These are phyloP conservation scores for Halichondria panicea DNA, from an alignment of 37 sponge, comb jelly and placozoan species.

Conservation along the genomic window DNA sequence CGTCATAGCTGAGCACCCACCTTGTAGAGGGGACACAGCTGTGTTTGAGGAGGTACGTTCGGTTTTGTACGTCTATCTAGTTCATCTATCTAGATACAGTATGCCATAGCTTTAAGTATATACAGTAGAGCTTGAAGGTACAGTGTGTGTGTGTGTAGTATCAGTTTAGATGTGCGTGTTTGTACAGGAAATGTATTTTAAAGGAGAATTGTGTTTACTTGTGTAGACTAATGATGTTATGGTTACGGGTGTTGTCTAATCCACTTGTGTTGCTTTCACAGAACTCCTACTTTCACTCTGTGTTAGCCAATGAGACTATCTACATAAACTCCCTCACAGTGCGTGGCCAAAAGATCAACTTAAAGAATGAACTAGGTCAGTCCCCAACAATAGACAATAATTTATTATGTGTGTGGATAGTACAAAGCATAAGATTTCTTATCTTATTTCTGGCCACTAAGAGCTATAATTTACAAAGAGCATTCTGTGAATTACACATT, in stretches of 20 bases:
- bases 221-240: too few relatives aligned
- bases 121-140: too few relatives aligned
- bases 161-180: too few relatives aligned
- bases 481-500: not conserved
- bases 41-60: slow-evolving; percentile 46
- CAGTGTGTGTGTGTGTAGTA: too few relatives aligned
- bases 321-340: slow-evolving; percentile 21
- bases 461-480: too few relatives aligned
- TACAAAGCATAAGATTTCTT: too few relatives aligned
- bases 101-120: not conserved
- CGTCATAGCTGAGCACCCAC: slow-evolving; percentile 12
- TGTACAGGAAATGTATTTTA: too few relatives aligned
- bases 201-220: too few relatives aligned
- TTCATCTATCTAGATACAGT: not conserved
- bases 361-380: not conserved
- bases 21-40: slow-evolving; percentile 55
- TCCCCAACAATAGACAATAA: not conserved
- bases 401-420: not conserved
- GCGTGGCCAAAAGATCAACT: not conserved
- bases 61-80: not conserved
- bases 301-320: slow-evolving; percentile 26
- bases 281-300: slow-evolving; percentile 3
- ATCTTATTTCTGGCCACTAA: too few relatives aligned
- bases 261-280: not conserved
- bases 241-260: too few relatives aligned